Base-by-base conservation (phyloP, 1,140 invertebrate genomes). In the Drosophila chauvacae region DNA sequence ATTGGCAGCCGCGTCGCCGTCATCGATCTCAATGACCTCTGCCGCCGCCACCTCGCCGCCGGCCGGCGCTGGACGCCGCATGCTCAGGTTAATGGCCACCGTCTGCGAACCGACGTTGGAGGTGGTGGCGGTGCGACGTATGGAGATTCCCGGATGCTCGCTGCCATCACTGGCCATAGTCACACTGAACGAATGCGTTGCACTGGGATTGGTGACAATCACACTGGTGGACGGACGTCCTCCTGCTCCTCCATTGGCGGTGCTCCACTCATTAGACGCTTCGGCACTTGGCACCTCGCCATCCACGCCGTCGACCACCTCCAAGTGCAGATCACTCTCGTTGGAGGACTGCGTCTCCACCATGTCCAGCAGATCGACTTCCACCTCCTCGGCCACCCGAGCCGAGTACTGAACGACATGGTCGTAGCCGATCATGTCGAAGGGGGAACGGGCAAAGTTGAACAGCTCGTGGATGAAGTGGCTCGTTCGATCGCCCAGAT, bases 381-480 rank as follows among this genome's bases (percentile, higher is more conserved):
- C 80, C 28, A 91, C 78, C 51, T 92, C 92, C 23, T 90, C 83
- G 39, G 78, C 79, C 7, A 76, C 74, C 13, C 87, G 79, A 39
- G 90, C 74, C 14, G 88, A 81, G 56, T 95, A 95, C 45, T 94
- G 93, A 1, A 94, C 94, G 42, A 93, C 93, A 42, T 94, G 92
- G 84, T 97, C 96, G 83, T 96, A 97, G 26, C 95, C 96, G 51
- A 95, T 93, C 94, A 98, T 95, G 83, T 97, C 97, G 91, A 96
- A 97, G 0, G 97, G 96, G 10, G 96, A 97, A 30, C 95, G 94
- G 42, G 97, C 97, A 94, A 97, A 99, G 91, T 95, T 95, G 72
- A 96, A 95, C 66, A 99, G 94, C 91, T 99, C 98, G 83, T 98
- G 97, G 41, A 97, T 94, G 93, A 99, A 99, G 91, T 98, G 97